A percentile compares a stretch with the other conserved stretches of the same genome.
phyloP scores from a whole-genome alignment of 2,797 vertebrate species.

The Takifugu ocellatus region DNA sequence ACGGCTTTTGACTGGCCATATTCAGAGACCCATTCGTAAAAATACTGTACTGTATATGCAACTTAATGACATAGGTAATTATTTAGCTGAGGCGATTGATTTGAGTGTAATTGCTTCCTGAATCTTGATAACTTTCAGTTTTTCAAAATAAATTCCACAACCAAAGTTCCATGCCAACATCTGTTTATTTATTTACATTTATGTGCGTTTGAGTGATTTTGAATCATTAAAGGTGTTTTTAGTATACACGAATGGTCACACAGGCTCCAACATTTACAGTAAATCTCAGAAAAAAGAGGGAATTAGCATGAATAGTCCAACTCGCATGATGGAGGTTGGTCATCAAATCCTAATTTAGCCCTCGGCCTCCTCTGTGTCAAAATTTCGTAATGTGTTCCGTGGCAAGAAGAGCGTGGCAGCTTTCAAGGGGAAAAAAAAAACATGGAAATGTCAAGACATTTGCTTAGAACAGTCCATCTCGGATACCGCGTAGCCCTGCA shows the following conservation, averaged over 20 bases:
- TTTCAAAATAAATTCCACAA: constrained; percentile 8
- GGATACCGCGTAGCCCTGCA: constrained; percentile 18
- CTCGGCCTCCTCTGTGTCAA: constrained; percentile 6
- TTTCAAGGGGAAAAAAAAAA: constrained; percentile 2
- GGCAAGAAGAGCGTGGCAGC: constrained; percentile 1
- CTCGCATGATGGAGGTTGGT: no score
- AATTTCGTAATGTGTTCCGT: constrained; percentile 18
- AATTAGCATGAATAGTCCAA: no score
- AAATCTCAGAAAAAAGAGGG: no score
- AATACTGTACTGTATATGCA: constrained; percentile 11
- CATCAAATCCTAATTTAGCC: background rate
- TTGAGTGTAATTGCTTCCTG: background rate
- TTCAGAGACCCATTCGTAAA: constrained; percentile 20
- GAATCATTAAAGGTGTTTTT: no score
- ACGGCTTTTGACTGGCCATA: constrained; percentile 7
- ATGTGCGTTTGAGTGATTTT: background rate
- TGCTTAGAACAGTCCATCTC: constrained; percentile 16
- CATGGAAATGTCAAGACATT: constrained; percentile 19
- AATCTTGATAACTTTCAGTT: constrained; percentile 1
- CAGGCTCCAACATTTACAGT: no score
- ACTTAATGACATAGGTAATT: constrained; percentile 36
- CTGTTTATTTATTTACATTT: constrained; percentile 14
- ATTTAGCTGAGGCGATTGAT: constrained; percentile 34
- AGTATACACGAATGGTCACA: no score
- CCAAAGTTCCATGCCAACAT: constrained; percentile 10